Conservation (phyloP, 2,797 vertebrate species). For the Delichon dasypus region DNA sequence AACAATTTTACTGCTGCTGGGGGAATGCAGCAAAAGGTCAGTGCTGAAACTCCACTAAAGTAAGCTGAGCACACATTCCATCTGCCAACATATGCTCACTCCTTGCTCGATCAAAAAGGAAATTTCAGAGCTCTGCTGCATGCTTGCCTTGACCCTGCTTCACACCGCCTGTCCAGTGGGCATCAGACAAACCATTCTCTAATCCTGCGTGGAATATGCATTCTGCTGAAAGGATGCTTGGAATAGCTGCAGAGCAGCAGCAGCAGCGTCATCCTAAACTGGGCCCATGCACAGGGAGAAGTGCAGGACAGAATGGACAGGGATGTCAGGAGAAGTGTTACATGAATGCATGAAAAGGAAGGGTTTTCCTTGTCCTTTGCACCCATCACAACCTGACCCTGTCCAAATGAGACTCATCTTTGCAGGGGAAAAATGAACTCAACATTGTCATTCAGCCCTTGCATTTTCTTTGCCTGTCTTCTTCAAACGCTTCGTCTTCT, state of each 20-base stretch:
- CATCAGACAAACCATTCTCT: slow-evolving; percentile 40
- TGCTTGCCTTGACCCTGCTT: slow-evolving; percentile 64
- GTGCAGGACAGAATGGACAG: background rate
- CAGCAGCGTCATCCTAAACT: background rate
- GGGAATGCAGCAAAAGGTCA: slow-evolving; percentile 65
- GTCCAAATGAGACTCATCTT: background rate
- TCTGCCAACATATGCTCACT: slow-evolving; percentile 46
- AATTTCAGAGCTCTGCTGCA: slow-evolving; percentile 44
- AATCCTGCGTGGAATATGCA: slow-evolving; percentile 4
- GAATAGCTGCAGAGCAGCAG: slow-evolving; percentile 27
- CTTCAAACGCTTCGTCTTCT: background rate
- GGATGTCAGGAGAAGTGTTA: background rate
- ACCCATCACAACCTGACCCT: background rate
- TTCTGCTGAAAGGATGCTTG: slow-evolving; percentile 42
- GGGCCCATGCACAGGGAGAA: background rate
- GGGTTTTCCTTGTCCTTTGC: background rate
- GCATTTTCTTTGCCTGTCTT: background rate
- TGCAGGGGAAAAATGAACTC: background rate
- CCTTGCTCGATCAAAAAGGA: slow-evolving; percentile 45
- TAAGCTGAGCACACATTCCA: slow-evolving; percentile 52
- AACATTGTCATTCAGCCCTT: background rate
- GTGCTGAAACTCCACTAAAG: slow-evolving; percentile 48
- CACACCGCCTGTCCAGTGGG: slow-evolving; percentile 13
- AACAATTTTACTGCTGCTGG: slow-evolving; percentile 41
- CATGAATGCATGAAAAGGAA: background rate